phyloP scores from a whole-genome alignment of 2,888 invertebrate species.

The Drosophila neonasuta region DNA sequence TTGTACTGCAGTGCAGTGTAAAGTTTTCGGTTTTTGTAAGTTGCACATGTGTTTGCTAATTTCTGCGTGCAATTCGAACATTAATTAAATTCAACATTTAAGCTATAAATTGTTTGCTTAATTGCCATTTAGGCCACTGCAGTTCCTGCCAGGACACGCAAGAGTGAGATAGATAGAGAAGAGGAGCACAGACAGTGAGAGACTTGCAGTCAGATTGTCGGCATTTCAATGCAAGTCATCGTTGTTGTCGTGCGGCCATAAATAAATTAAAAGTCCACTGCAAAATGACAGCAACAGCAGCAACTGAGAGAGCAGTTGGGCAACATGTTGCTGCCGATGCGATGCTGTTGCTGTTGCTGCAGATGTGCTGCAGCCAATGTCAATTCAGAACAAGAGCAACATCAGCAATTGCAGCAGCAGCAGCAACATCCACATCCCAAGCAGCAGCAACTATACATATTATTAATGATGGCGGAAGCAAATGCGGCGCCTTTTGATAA shows the following conservation, averaged over 20 bases:
- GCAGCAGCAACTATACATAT: constrained; percentile 53
- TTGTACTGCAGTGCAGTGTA: not conserved
- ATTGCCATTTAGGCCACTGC: constrained; percentile 67
- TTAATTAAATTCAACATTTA: constrained; percentile 74
- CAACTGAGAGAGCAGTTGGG: constrained; percentile 40
- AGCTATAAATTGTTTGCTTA: constrained; percentile 75
- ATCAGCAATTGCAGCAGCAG: constrained; percentile 52
- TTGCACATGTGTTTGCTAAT: constrained; percentile 73
- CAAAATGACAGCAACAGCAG: constrained; percentile 71
- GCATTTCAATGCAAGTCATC: constrained; percentile 64
- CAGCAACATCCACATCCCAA: constrained; percentile 13
- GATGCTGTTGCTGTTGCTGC: constrained; percentile 4
- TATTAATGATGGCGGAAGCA: constrained; percentile 75
- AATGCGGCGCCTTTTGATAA: constrained; percentile 68
- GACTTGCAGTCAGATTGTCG: constrained; percentile 26
- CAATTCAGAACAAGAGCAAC: constrained; percentile 65
- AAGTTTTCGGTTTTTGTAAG: constrained; percentile 19
- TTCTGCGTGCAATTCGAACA: constrained; percentile 75
- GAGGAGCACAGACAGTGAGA: not conserved
- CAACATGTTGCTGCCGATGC: constrained; percentile 55
- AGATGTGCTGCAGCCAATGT: constrained; percentile 32
- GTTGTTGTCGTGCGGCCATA: constrained; percentile 67
- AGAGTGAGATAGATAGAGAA: not conserved
- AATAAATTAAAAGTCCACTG: constrained; percentile 75
- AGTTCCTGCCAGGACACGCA: constrained; percentile 8